These are phyloP conservation scores for Myripristis murdjan DNA, from an alignment of 2,797 vertebrate species.

Conservation along the genomic window DNA sequence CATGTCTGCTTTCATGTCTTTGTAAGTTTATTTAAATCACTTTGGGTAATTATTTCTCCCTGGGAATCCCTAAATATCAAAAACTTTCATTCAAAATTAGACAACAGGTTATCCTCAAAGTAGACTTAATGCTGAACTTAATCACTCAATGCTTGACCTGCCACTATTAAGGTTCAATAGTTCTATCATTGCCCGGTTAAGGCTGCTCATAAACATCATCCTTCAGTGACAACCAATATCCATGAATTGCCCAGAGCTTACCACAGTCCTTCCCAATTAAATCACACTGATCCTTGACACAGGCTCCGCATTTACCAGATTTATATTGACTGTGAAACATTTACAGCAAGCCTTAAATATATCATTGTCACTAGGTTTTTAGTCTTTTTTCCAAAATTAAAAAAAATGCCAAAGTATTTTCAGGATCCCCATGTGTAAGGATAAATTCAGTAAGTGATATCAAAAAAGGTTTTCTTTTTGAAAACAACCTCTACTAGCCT, in stretches of 20 bases:
- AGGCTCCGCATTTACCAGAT: neutral
- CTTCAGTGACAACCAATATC: neutral
- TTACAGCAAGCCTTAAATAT: neutral
- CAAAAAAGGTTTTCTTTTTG: neutral
- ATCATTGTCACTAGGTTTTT: neutral
- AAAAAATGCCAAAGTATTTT: neutral
- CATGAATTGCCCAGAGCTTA: neutral
- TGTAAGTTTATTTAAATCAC: neutral
- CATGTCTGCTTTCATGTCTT: neutral
- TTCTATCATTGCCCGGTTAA: neutral
- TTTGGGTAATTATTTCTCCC: neutral
- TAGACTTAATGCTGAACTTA: neutral
- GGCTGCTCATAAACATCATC: neutral
- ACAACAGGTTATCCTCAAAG: neutral
- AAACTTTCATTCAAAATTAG: neutral
- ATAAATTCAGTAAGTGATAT: neutral
- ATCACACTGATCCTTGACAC: neutral
- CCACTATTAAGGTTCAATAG: neutral
- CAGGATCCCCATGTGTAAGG: neutral
- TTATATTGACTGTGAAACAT: neutral
- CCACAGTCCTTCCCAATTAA: neutral
- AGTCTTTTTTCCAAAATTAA: neutral
- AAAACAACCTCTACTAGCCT: neutral
- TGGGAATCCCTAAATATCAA: neutral
- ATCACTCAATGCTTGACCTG: neutral